Conservation (phyloP, 1,140 invertebrate species). For the Drosophila willistoni region DNA sequence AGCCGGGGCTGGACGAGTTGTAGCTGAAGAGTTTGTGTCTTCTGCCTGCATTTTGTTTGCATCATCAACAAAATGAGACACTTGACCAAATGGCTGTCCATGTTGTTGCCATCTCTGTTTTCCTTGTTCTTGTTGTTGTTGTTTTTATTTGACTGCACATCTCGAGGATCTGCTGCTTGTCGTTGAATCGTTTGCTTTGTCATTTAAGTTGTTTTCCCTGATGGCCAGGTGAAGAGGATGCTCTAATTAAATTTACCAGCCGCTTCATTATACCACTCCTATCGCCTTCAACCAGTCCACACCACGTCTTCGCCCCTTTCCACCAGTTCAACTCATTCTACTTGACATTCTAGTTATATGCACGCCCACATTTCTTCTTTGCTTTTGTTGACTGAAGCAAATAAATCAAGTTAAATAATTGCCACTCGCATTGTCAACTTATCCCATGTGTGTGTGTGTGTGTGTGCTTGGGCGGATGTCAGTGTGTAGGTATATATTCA, state of each 20-base stretch:
- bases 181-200: slow-evolving; percentile 62
- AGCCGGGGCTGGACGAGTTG: not conserved
- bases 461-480: not conserved
- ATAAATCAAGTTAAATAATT: slow-evolving; percentile 81
- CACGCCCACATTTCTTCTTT: slow-evolving; percentile 2
- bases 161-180: slow-evolving; percentile 23
- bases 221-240: slow-evolving; percentile 49
- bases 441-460: not conserved
- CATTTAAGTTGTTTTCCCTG: slow-evolving; percentile 58
- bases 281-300: not conserved
- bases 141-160: slow-evolving; percentile 31
- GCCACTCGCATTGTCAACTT: slow-evolving; percentile 69
- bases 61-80: slow-evolving; percentile 73
- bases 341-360: slow-evolving; percentile 18
- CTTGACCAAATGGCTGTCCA: slow-evolving; percentile 60
- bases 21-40: slow-evolving; percentile 10
- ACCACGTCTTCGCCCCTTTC: slow-evolving; percentile 3
- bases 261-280: slow-evolving; percentile 63
- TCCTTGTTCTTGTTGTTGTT: slow-evolving; percentile 24
- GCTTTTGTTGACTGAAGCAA: slow-evolving; percentile 65
- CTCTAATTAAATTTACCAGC: slow-evolving; percentile 73
- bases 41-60: slow-evolving; percentile 51
- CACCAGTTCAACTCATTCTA: not conserved
- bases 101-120: slow-evolving; percentile 31
- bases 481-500: slow-evolving; percentile 23